phyloP scores from a whole-genome alignment of 2,113 vertebrate genomes.

The Pandion haliaetus region DNA sequence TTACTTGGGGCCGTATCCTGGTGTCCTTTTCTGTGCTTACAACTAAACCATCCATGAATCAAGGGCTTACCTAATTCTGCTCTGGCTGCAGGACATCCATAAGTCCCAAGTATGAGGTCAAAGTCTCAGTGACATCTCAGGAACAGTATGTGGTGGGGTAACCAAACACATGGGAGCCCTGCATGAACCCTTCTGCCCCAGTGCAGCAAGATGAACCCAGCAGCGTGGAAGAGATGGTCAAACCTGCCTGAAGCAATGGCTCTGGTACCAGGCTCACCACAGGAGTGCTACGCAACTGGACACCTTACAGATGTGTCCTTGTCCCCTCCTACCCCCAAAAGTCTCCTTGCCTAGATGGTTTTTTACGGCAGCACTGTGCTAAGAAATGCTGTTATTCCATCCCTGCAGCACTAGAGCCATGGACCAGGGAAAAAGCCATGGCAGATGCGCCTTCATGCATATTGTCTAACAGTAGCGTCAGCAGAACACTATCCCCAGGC shows the following conservation, averaged over 20 bases:
- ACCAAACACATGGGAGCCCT: background rate
- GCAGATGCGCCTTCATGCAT: background rate
- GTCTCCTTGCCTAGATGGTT: background rate
- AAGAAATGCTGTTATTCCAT: background rate
- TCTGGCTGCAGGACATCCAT: background rate
- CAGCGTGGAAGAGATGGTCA: background rate
- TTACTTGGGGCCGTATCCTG: background rate
- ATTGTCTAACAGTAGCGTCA: background rate
- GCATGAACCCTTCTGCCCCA: background rate
- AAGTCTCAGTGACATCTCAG: background rate
- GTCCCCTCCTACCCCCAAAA: accelerated
- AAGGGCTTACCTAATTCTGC: background rate
- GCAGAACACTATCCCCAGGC: background rate
- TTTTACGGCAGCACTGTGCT: background rate
- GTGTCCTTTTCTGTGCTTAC: background rate
- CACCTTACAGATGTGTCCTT: background rate
- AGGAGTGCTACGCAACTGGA: background rate
- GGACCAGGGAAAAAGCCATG: background rate
- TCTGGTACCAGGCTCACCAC: background rate
- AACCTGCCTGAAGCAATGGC: background rate
- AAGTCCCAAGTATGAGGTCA: background rate
- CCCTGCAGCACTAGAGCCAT: background rate
- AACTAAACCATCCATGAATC: background rate
- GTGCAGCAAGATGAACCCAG: background rate
- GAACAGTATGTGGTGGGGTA: background rate